phyloP scores from a whole-genome alignment of 2,113 vertebrate species.

The Fulmarus glacialis region DNA sequence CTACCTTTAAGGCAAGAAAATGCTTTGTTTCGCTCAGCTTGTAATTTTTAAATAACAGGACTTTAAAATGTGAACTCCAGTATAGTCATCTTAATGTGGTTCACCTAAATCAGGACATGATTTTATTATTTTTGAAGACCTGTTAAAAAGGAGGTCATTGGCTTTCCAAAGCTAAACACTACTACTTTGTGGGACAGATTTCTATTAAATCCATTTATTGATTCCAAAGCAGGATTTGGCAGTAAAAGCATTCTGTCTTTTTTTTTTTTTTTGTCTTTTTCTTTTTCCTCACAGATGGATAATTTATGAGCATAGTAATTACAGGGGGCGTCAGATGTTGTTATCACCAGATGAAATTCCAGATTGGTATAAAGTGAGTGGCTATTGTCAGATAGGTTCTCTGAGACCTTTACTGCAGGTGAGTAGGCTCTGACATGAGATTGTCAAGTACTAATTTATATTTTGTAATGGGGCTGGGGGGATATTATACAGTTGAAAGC shows the following conservation, averaged over 20 bases:
- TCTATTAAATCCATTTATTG: neutral
- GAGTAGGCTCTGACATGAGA: neutral
- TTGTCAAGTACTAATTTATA: neutral
- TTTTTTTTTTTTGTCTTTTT: neutral
- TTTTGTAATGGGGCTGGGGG: neutral
- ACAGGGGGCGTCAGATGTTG: constrained; percentile 88
- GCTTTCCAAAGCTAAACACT: neutral
- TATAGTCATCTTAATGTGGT: neutral
- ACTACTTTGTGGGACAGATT: neutral
- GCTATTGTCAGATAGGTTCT: constrained; percentile 87
- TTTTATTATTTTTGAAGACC: neutral
- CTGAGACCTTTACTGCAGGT: constrained; percentile 91
- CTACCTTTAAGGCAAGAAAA: neutral
- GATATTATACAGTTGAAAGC: neutral
- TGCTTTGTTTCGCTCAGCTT: neutral
- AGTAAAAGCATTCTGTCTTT: neutral
- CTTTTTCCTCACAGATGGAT: constrained; percentile 81
- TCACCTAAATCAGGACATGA: neutral
- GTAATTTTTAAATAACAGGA: neutral
- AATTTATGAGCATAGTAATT: constrained; percentile 87
- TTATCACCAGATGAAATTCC: constrained; percentile 80
- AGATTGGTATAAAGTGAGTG: constrained; percentile 80
- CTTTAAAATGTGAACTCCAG: neutral
- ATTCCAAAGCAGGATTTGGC: neutral
- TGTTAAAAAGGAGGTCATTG: neutral